These are phyloP conservation scores for Larimichthys polyactis DNA, from an alignment of 2,113 vertebrate species.

Conservation along the genomic window DNA sequence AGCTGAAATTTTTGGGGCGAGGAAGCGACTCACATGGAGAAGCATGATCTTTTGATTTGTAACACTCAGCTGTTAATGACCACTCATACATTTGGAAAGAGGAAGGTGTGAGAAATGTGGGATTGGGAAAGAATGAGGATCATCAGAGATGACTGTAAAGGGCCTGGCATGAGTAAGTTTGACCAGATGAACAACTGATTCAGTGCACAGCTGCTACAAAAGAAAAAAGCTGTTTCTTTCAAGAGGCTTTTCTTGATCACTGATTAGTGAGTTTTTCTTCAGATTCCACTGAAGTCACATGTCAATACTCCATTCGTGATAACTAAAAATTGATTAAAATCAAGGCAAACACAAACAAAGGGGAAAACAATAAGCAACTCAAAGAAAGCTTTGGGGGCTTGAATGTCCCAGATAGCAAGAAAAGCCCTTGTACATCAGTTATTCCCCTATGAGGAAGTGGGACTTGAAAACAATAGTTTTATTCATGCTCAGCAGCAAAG, in stretches of 20 bases:
- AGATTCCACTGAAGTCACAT: background rate
- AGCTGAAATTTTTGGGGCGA: constrained; percentile 1
- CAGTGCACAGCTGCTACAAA: background rate
- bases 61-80: constrained; percentile 5
- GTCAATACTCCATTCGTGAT: constrained; percentile 28
- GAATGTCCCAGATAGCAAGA: constrained; percentile 64
- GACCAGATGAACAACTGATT: background rate
- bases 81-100: constrained; percentile 34
- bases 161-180: background rate
- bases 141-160: constrained; percentile 12
- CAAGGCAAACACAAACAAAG: background rate
- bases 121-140: constrained; percentile 52
- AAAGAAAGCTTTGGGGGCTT: constrained; percentile 50
- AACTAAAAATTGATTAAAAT: constrained; percentile 30
- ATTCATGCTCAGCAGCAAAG: constrained; percentile 53
- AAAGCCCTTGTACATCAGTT: constrained; percentile 46
- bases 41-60: constrained; percentile 1
- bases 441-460: constrained; percentile 48
- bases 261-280: background rate
- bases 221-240: background rate
- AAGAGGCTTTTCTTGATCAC: background rate
- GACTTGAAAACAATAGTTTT: constrained; percentile 62
- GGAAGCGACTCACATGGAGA: background rate
- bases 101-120: constrained; percentile 29
- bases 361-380: background rate